Evolutionary conservation across 2,113 vertebrate genomes (phyloP), one percentile per base, ranked within the genome.

Genomic region (Jaculus jaculus): DNA sequence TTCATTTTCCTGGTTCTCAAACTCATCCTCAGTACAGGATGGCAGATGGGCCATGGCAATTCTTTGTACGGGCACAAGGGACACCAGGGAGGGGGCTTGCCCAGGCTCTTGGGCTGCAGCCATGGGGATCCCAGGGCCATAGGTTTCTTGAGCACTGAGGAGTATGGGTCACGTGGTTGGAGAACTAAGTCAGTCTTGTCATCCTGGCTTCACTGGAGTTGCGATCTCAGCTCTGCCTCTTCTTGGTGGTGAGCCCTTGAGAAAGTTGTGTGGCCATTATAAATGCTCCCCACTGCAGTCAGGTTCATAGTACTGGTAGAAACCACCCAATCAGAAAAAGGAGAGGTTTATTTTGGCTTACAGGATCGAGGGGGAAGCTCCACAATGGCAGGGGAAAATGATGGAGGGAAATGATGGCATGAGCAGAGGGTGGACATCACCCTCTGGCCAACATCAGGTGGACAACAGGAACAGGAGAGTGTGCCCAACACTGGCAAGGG

Each of bases 101-200:
- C 32, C 86, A 97, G 95, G 96, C 94, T 97, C 91, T 37, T 92
- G 95, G 92, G 90, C 93, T 95, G 94, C 26, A 13, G 16, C 37
- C 11, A 4, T 17, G 77, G 78, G 79, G 94, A 68, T 54, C 34
- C 24, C 42, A 47, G 58, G n/a, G 51, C 51, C 39, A 0, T 1
- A 24, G n/a, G 30, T 2, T 69, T 72, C 73, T 63, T 73, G 66
- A 39, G 30, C 61, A 7, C 60, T 12, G 20, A 7, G 10, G 60
- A 21, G 1, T 34, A 7, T 2, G 30, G 28, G 82, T 60, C 39
- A 2, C 6, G 9, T 54, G 39, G 23, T 8, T 74, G 47, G 66
- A 23, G 34, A 51, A 7, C 26, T 0, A 9, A 34, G 32, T 63
- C 4, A 47, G 71, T 51, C 39, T 39, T 81, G 30, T 26, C 24